Percentiles rank a stretch among this genome's conserved stretches.
These are phyloP conservation scores for Thaumatotibia leucotreta DNA, from an alignment of 1,140 invertebrate genomes.

Conservation along the genomic window DNA sequence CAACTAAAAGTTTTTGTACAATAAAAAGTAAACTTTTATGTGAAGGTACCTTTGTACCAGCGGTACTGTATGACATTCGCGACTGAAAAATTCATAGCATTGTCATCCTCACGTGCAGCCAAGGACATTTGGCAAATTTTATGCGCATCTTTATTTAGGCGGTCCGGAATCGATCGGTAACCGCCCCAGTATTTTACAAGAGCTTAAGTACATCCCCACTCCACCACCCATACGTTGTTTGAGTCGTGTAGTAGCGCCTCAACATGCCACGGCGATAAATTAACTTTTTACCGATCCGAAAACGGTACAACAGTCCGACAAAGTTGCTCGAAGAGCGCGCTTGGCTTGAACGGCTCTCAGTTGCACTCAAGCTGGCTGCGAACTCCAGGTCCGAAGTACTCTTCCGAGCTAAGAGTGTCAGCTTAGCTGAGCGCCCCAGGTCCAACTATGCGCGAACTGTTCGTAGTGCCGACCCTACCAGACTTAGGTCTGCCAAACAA, in stretches of 20 bases:
- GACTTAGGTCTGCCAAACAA: conserved; percentile 36
- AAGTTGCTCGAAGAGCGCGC: conserved; percentile 20
- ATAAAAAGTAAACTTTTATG: background rate
- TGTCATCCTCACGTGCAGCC: conserved; percentile 23
- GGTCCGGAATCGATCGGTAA: conserved; percentile 53
- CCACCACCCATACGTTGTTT: background rate
- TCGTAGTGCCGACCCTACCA: conserved; percentile 46
- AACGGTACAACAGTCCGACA: conserved; percentile 40
- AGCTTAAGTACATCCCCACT: background rate
- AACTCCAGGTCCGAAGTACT: conserved; percentile 34
- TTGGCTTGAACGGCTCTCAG: background rate
- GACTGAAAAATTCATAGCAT: conserved; percentile 1
- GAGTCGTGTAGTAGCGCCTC: conserved; percentile 16
- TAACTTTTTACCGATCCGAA: conserved; percentile 54
- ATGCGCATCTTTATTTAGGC: conserved; percentile 60
- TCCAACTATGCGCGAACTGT: conserved; percentile 47
- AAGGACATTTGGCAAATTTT: conserved; percentile 53
- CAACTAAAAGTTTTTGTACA: background rate
- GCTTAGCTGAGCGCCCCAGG: conserved; percentile 45
- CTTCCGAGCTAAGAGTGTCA: conserved; percentile 56
- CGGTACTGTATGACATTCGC: background rate
- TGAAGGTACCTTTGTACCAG: background rate
- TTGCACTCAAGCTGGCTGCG: conserved; percentile 32
- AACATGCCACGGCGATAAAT: conserved; percentile 68
- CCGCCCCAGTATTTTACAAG: background rate